Evolutionary conservation across 2,888 invertebrate genomes (phyloP), one percentile per base, ranked within the genome.

Genomic region (Brachyptera risi): DNA sequence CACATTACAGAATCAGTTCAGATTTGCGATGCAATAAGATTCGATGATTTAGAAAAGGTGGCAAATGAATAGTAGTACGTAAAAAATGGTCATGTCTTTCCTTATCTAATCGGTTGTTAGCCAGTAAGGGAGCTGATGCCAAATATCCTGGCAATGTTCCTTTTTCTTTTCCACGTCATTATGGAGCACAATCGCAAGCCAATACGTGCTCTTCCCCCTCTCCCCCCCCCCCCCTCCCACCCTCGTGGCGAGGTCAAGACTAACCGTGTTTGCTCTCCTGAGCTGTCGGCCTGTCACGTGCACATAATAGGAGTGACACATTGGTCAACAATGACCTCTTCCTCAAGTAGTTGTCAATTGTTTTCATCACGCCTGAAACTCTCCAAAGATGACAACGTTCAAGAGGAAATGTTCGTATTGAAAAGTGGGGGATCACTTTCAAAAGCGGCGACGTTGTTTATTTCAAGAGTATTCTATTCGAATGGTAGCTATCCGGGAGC

Each of bases 51-150:
- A 44, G 31, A 31, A 15, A 51, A 50, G 51, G 51, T 51, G 51
- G 51, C 51, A 27, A 26, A 21, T 21, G 47, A 47, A 47, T n/a
- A n/a, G 26, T 44, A 21, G 21, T 24, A 24, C 2, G 5, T 17
- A 51, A 37, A 23, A 54, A 35, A 54, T 31, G 37, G 37, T 21
- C 35, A 37, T 11, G 37, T 37, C 37, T 35, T 17, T 13, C 37
- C 54, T 54, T 54, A 54, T 54, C 54, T 54, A 54, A 37, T 54
- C 54, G 54, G 37, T 11, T 47, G 47, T 24, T 37, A 13, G n/a
- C 26, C 50, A 17, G 40, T 17, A n/a, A n/a, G n/a, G 17, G 35
- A 15, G 51, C 31, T 27, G 51, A 9, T 54, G 54, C 54, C 54
- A 54, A 54, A 54, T 31, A 31, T 21, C 51, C 51, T 51, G 51